Evolutionary conservation across 2,113 vertebrate genomes (phyloP), one percentile per base, ranked within the genome.

Genomic region (Plotosus lineatus): DNA sequence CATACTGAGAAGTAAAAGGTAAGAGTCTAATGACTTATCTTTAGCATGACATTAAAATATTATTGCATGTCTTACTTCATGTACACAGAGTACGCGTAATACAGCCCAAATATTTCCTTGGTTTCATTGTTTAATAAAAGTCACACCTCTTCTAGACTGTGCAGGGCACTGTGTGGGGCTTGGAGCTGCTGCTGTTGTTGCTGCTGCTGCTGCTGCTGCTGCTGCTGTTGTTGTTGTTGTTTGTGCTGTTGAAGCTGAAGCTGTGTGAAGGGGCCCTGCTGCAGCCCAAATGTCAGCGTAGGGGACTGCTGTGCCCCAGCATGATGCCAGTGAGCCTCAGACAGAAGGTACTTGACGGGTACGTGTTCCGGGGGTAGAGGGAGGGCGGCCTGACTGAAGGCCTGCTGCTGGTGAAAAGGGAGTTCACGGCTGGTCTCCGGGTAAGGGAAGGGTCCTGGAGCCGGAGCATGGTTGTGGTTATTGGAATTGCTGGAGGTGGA

Each of bases 111-210:
- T 9, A 0, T 65, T 10, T 65, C 42, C 36, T 66, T 40, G 36
- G 63, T n/a, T n/a, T 19, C 36, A 66, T 66, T 40, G 8, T n/a
- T 44, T 44, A n/a, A n/a, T 26, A 46, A 19, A 23, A 63, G 0
- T 0, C 86, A 87, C 90, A 98, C 98, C 97, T 99, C 97, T 93
- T 98, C 97, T 96, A 98, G 92, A 89, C 91, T 97, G 91, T 98
- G 97, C 89, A 97, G 95, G 89, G 96, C 95, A 91, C 95, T 94
- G 92, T 96, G 94, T 12, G 93, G 85, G 66, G 92, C 91, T 87
- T 91, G 92, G 82, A 85, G 86, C 83, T 92, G 91, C 81, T 91
- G 90, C 0, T 90, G 90, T 0, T 88, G 89, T 33, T 87, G 88
- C n/a, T 86, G 85, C 40, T 8, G 88, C 0, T 91, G 89, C 0